Percentiles rank a stretch among this genome's conserved stretches.
Conservation (phyloP, 2,113 vertebrate species). For the Pan paniscus region DNA sequence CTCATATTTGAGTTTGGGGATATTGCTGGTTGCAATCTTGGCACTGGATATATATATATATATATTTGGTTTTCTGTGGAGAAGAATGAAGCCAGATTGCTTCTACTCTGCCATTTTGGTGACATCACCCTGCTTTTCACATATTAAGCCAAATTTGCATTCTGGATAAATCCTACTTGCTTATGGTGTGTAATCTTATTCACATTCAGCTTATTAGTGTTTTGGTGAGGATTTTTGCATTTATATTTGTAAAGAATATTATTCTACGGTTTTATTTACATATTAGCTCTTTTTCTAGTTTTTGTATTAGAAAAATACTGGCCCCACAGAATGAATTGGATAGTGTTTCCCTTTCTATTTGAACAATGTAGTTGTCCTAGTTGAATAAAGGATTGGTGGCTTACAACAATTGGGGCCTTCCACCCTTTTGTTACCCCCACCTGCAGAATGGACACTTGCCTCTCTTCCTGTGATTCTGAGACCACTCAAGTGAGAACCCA, state of each 20-base stretch:
- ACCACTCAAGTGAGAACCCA: neutral
- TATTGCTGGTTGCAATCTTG: neutral
- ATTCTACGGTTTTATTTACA: neutral
- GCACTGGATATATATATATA: too few relatives aligned
- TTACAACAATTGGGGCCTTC: neutral
- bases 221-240: neutral
- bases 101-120: neutral
- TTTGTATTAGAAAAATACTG: neutral
- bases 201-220: neutral
- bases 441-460: neutral
- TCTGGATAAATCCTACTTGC: neutral
- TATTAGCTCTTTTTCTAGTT: neutral
- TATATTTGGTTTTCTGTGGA: neutral
- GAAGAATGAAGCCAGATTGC: neutral
- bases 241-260: neutral
- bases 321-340: neutral
- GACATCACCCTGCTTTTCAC: neutral
- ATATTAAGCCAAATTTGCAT: neutral
- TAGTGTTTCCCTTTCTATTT: neutral
- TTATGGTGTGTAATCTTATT: neutral
- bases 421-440: too few relatives aligned
- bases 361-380: neutral
- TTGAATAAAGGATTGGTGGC: neutral
- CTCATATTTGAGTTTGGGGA: neutral
- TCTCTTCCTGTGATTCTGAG: neutral